Conservation (phyloP, 2,797 vertebrate genomes). For the Myotis myotis region DNA sequence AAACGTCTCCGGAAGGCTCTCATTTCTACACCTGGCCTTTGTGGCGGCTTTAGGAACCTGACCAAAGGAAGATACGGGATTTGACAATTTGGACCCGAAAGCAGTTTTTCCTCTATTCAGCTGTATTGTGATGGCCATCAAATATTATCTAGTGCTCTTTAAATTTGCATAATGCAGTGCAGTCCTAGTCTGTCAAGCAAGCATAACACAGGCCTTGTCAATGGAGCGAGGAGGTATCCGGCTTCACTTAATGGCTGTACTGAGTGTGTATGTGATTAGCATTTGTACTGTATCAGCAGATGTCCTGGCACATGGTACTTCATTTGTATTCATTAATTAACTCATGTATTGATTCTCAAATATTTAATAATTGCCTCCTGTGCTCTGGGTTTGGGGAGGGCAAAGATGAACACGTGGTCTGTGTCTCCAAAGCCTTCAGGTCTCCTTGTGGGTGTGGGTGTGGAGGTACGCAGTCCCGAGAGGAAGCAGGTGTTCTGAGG, state of each 20-base stretch:
- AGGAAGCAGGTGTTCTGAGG: neutral
- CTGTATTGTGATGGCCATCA: neutral
- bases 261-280: constrained; percentile 44
- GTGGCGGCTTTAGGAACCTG: neutral
- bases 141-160: neutral
- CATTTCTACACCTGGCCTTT: neutral
- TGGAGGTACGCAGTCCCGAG: too few relatives aligned
- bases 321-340: constrained; percentile 64
- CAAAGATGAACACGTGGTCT: neutral
- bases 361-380: constrained; percentile 39
- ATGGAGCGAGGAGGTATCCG: neutral
- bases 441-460: neutral
- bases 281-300: constrained; percentile 53
- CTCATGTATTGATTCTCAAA: constrained; percentile 50
- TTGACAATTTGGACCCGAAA: neutral
- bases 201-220: neutral
- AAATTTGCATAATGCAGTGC: neutral
- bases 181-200: neutral
- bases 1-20: neutral
- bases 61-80: neutral
- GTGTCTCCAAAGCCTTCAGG: neutral
- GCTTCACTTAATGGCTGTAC: neutral
- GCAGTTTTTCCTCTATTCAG: neutral
- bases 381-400: neutral
- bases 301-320: constrained; percentile 54